phyloP scores from a whole-genome alignment of 2,888 invertebrate genomes.

The Osmoderma eremita region DNA sequence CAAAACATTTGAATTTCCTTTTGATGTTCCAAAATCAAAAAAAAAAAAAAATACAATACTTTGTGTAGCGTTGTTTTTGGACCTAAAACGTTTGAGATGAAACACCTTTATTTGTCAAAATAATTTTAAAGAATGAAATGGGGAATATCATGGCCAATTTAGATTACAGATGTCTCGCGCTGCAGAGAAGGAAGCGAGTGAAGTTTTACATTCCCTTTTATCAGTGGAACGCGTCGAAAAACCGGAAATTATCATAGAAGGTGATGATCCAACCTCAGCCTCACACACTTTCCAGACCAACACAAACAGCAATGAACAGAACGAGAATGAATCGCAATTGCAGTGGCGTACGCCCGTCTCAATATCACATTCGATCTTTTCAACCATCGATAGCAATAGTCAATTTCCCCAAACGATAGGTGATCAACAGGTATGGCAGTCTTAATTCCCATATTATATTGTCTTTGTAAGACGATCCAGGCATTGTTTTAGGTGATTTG shows the following conservation, averaged over 20 bases:
- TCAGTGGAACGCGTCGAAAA: constrained; percentile 75
- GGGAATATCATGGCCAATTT: background rate
- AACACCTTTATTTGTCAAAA: too few species aligned
- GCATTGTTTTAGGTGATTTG: constrained; percentile 68
- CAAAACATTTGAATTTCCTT: constrained; percentile 37
- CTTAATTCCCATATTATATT: constrained; percentile 50
- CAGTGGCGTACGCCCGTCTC: constrained; percentile 73
- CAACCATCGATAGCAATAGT: constrained; percentile 59
- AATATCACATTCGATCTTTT: constrained; percentile 62
- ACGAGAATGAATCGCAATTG: constrained; percentile 63
- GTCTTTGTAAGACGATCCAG: too few species aligned
- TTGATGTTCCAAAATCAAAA: background rate
- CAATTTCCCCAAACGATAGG: constrained; percentile 62
- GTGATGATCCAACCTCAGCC: constrained; percentile 54
- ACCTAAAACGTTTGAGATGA: too few species aligned
- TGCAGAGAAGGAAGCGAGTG: constrained; percentile 77
- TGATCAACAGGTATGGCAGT: constrained; percentile 61
- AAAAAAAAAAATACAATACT: too few species aligned
- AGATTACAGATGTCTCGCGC: constrained; percentile 70
- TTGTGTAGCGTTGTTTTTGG: too few species aligned
- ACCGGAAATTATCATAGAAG: constrained; percentile 57
- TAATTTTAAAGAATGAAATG: background rate
- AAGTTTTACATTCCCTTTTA: constrained; percentile 74
- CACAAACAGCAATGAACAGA: constrained; percentile 52
- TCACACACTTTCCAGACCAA: constrained; percentile 57